Evolutionary conservation across 2,113 vertebrate species (phyloP), one percentile per base, ranked within the genome.

Genomic region (Laticauda laticaudata): DNA sequence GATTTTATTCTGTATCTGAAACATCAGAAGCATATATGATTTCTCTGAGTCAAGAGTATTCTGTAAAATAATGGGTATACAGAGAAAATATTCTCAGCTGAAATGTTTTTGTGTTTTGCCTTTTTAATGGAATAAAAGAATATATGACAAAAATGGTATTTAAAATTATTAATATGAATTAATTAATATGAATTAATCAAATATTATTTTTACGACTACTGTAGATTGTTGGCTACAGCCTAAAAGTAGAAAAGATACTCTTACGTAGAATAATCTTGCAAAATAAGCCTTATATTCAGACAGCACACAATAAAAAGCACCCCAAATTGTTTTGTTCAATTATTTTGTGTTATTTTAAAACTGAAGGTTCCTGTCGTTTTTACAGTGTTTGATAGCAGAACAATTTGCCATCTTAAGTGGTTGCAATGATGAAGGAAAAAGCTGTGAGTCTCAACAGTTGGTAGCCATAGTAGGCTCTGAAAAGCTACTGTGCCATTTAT

Each of bases 341-440:
- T 56, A 3, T 81, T 81, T 81, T 87, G 2, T 92, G 69, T 12
- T 87, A 57, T 92, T 61, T 91, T 93, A 92, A 64, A 93, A 12
- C 24, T 91, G 34, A 18, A n/a, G 4, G 85, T 75, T 39, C 39
- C 56, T 3, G 3, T 85, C 18, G 43, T 89, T 92, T 23, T 85
- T 91, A 45, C 54, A 93, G 8, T 1, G 61, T 29, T 88, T 21
- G 86, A 18, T 0, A 15, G 69, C n/a, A 81, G 69, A 81, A 6
- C n/a, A 81, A 81, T 75, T 75, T 75, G 69, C n/a, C n/a, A 75
- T 75, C n/a, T 34, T 75, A 75, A 75, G n/a, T 2, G 15, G 15
- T 75, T 34, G 69, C 5, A 5, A 75, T 39, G 15, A 39, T 75
- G 29, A 75, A 75, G 5, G n/a, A 20, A 75, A 18, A 75, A 75